Evolutionary conservation across 2,888 invertebrate genomes (phyloP).

Genomic region (Cataglyphis altisquamis): DNA sequence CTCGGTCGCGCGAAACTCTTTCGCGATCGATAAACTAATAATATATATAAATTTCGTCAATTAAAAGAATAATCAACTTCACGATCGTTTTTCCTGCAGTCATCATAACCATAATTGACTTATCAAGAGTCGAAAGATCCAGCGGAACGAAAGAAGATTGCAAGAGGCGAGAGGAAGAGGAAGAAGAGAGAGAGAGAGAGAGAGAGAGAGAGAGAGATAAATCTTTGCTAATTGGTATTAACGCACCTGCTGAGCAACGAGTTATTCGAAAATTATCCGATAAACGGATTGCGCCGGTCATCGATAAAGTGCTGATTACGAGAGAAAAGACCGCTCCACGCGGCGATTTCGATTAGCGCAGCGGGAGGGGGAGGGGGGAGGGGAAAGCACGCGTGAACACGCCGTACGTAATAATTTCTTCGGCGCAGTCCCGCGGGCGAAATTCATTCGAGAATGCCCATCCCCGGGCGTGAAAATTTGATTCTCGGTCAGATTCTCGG

Average conservation of each 20-base stretch:
- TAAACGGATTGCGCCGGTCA: slow-evolving; percentile 22
- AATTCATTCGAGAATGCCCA: slow-evolving; percentile 15
- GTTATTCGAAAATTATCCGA: slow-evolving; percentile 26
- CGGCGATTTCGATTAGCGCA: not conserved
- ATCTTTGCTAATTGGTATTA: slow-evolving; percentile 23
- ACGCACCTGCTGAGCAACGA: slow-evolving; percentile 27
- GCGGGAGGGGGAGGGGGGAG: not conserved
- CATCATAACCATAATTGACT: slow-evolving; percentile 28
- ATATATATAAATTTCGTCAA: slow-evolving; percentile 10
- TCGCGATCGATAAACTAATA: slow-evolving; percentile 28
- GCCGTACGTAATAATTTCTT: slow-evolving; percentile 41
- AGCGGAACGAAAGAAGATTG: not conserved
- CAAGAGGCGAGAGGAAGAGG: not conserved
- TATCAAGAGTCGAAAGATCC: not conserved
- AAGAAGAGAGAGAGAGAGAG: too few species aligned
- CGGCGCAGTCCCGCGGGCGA: slow-evolving; percentile 14
- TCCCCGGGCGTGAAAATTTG: slow-evolving; percentile 37
- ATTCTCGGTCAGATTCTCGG: slow-evolving; percentile 29
- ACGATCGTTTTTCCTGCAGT: not conserved
- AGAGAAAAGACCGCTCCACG: not conserved
- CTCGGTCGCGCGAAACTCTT: not conserved
- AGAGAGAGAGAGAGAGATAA: too few species aligned
- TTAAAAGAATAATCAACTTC: slow-evolving; percentile 18
- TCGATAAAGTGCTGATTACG: slow-evolving; percentile 1
- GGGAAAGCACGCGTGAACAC: not conserved